Conservation (phyloP, 2,888 invertebrate species). For the Limnephilus lunatus region DNA sequence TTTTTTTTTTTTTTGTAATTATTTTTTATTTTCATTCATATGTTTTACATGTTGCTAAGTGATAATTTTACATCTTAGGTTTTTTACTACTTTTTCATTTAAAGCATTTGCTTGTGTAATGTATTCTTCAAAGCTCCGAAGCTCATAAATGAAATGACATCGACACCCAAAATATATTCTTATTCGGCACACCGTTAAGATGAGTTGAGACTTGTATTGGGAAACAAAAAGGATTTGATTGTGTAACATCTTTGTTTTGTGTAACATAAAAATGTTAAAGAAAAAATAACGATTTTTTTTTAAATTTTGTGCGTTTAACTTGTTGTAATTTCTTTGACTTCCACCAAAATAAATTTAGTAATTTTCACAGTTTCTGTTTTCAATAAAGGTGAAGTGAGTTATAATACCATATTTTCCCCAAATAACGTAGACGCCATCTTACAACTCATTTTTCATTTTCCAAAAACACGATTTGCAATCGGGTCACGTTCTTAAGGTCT, state of each 20-base stretch:
- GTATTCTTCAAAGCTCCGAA: not conserved
- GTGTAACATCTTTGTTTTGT: not conserved
- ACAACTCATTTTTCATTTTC: constrained; percentile 42
- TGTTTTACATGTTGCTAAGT: too few relatives aligned
- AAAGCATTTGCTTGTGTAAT: too few relatives aligned
- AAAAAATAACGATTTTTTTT: not conserved
- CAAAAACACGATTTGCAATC: constrained; percentile 42
- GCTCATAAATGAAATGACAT: not conserved
- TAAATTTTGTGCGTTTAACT: not conserved
- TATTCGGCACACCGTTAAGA: too few relatives aligned
- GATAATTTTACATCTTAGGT: too few relatives aligned
- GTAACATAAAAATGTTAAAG: not conserved
- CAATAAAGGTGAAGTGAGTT: constrained; percentile 3
- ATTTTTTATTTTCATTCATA: too few relatives aligned
- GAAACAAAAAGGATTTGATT: not conserved
- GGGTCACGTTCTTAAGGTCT: constrained; percentile 51
- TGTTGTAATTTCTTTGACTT: not conserved
- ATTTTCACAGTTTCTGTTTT: not conserved
- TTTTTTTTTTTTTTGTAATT: too few relatives aligned
- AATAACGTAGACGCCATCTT: not conserved
- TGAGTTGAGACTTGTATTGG: not conserved
- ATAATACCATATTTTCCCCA: not conserved
- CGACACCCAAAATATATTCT: not conserved
- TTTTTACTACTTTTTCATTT: too few relatives aligned
- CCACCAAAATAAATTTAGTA: not conserved